Conservation (phyloP, 1,140 invertebrate species). For the Cyclina sinensis region DNA sequence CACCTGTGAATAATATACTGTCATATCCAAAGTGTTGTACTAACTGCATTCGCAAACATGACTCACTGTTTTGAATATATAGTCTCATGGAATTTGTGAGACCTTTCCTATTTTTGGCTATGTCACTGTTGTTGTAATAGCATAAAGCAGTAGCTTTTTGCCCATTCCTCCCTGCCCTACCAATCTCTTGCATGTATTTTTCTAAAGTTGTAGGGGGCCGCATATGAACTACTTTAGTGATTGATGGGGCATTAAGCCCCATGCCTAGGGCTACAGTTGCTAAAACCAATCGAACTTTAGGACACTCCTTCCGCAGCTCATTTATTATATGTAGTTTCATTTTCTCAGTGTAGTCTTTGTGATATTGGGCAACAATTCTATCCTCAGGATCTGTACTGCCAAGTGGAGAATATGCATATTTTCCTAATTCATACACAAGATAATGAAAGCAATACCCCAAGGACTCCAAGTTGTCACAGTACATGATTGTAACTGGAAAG, state of each 20-base stretch:
- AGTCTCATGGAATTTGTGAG: too few relatives aligned
- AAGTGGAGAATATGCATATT: background rate
- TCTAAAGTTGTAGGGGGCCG: constrained; percentile 56
- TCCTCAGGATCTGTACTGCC: constrained; percentile 63
- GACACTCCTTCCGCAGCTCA: constrained; percentile 54
- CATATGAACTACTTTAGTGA: constrained; percentile 49
- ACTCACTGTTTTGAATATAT: too few relatives aligned
- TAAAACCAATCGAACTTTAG: constrained; percentile 62
- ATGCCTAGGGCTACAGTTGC: constrained; percentile 70
- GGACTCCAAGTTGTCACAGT: constrained; percentile 41
- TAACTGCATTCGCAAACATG: too few relatives aligned
- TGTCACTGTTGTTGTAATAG: constrained; percentile 73
- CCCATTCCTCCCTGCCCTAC: constrained; percentile 58
- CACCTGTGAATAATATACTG: too few relatives aligned
- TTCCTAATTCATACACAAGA: constrained; percentile 21
- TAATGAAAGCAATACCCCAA: constrained; percentile 52
- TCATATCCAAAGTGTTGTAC: too few relatives aligned
- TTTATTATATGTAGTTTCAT: constrained; percentile 65
- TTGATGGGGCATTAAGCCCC: constrained; percentile 60
- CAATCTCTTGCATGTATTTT: constrained; percentile 67
- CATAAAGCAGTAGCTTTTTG: constrained; percentile 27
- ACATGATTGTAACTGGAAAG: constrained; percentile 56
- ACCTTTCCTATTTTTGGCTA: too few relatives aligned
- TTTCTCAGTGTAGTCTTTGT: constrained; percentile 62
- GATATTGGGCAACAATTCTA: constrained; percentile 66